Evolutionary conservation across 2,113 vertebrate genomes (phyloP).

Genomic region (Lontra canadensis): DNA sequence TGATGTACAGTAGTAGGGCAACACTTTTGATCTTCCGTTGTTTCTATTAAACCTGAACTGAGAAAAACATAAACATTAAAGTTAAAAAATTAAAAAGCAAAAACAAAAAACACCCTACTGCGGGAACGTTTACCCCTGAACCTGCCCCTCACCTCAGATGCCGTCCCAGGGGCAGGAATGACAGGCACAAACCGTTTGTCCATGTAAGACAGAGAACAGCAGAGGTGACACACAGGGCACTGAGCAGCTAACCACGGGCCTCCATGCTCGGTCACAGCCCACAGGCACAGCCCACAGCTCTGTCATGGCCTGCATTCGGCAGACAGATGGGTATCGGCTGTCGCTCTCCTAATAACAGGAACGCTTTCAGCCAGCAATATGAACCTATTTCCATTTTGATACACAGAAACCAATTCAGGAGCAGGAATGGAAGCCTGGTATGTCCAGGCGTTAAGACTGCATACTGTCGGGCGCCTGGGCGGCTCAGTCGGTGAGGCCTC

Average conservation of each 20-base stretch:
- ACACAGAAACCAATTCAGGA: background rate
- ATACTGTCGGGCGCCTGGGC: background rate
- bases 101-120: accelerated
- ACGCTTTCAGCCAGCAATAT: background rate
- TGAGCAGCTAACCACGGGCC: background rate
- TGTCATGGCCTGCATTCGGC: accelerated
- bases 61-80: no score
- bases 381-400: background rate
- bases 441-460: background rate
- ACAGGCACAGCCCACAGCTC: accelerated
- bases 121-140: background rate
- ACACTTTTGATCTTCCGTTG: no score
- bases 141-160: constrained; percentile 78
- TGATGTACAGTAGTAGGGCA: no score
- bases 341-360: background rate
- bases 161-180: constrained; percentile 78
- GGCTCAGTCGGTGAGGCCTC: no score
- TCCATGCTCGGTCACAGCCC: accelerated
- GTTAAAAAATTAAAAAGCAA: no score
- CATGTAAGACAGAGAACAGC: constrained; percentile 74
- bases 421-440: background rate
- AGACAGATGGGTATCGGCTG: background rate
- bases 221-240: background rate
- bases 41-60: no score
- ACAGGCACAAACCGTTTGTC: constrained; percentile 87